phyloP scores from a whole-genome alignment of 2,888 invertebrate genomes.

The Gastrophysa polygoni region DNA sequence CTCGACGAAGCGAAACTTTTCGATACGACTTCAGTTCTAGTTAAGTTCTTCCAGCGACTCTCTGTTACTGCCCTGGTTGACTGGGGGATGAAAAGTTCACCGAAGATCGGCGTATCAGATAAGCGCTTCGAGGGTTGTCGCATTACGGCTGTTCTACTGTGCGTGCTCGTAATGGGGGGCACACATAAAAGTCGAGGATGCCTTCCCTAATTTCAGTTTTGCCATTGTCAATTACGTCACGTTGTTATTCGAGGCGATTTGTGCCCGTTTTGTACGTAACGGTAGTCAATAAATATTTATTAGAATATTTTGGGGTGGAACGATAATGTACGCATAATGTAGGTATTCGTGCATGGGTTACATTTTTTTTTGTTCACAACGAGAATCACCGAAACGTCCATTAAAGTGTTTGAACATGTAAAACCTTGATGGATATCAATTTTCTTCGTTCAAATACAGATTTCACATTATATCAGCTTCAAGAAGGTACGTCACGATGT shows the following conservation, averaged over 20 bases:
- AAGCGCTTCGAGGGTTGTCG: constrained; percentile 21
- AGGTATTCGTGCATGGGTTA: constrained; percentile 24
- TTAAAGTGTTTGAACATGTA: no score
- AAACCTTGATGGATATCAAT: no score
- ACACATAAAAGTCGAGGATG: constrained; percentile 18
- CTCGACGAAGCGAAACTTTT: no score
- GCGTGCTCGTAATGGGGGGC: neutral
- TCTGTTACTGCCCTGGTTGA: no score
- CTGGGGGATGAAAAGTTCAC: no score
- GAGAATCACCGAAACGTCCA: no score
- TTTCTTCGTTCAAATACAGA: no score
- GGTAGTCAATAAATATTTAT: constrained; percentile 44
- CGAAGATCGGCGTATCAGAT: constrained; percentile 34
- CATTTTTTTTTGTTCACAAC: constrained; percentile 36
- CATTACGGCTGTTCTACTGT: neutral
- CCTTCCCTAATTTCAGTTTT: constrained; percentile 33
- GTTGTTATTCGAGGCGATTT: constrained; percentile 45
- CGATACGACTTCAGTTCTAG: no score
- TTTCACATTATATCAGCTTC: no score
- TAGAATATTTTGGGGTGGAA: constrained; percentile 29
- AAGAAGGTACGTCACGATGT: no score
- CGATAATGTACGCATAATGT: constrained; percentile 22
- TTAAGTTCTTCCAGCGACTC: no score
- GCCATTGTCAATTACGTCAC: constrained; percentile 43
- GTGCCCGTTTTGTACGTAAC: constrained; percentile 43